phyloP scores from a whole-genome alignment of 1,140 invertebrate genomes.

The Drosophila aff. region DNA sequence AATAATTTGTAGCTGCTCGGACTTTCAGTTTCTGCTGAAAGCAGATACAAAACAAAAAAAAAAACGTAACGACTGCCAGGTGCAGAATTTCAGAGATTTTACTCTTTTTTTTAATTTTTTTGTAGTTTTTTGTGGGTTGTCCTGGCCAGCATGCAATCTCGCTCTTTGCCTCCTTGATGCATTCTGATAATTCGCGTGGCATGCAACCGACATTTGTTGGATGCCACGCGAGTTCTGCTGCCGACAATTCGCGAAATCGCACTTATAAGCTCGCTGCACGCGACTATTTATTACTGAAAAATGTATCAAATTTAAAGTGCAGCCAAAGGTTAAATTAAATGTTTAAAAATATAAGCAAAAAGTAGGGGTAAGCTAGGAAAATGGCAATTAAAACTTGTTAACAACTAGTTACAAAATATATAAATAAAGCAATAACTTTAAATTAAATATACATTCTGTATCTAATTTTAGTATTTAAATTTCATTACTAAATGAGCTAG shows the following conservation, averaged over 20 bases:
- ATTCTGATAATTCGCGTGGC: slow-evolving; percentile 30
- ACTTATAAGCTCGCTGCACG: slow-evolving; percentile 61
- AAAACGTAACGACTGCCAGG: slow-evolving; percentile 36
- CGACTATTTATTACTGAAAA: slow-evolving; percentile 56
- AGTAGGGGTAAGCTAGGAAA: not conserved
- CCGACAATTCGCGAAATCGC: slow-evolving; percentile 4
- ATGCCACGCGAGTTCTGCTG: slow-evolving; percentile 24
- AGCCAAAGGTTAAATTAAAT: not conserved
- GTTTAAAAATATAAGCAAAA: not conserved
- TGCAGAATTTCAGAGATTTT: slow-evolving; percentile 45
- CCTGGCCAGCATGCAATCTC: slow-evolving; percentile 30
- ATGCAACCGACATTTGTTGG: slow-evolving; percentile 47
- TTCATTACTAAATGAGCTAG: too few relatives aligned
- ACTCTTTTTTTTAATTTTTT: not conserved
- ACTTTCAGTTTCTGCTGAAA: slow-evolving; percentile 24
- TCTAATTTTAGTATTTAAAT: too few relatives aligned
- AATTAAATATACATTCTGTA: not conserved
- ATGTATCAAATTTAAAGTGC: slow-evolving; percentile 24
- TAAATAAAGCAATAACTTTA: not conserved
- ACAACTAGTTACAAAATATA: rapidly evolving
- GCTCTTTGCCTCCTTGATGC: slow-evolving; percentile 29
- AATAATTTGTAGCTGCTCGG: slow-evolving; percentile 15
- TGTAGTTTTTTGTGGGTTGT: not conserved
- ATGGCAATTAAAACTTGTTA: not conserved
- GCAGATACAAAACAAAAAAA: not conserved